phyloP scores from a whole-genome alignment of 1,140 invertebrate genomes.

The Drepana arcuata region DNA sequence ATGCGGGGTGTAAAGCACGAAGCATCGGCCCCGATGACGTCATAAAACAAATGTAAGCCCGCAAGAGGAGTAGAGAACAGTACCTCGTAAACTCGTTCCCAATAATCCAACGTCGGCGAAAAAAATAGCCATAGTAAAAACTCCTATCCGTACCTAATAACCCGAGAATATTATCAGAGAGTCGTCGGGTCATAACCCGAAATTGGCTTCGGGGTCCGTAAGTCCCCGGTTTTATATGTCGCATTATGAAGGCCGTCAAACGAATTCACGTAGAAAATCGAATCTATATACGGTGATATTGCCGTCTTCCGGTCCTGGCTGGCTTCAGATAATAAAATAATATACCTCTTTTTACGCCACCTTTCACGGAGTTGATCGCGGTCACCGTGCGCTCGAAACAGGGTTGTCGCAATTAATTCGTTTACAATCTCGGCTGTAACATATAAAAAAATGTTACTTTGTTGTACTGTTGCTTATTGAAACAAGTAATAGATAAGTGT shows the following conservation, averaged over 20 bases:
- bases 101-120: slow-evolving; percentile 60
- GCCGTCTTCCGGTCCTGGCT: slow-evolving; percentile 52
- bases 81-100: slow-evolving; percentile 52
- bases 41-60: slow-evolving; percentile 53
- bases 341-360: slow-evolving; percentile 52
- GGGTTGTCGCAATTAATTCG: too few species aligned
- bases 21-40: slow-evolving; percentile 20
- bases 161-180: slow-evolving; percentile 64
- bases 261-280: slow-evolving; percentile 72
- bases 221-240: slow-evolving; percentile 71
- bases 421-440: too few species aligned
- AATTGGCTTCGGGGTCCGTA: slow-evolving; percentile 71
- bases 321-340: slow-evolving; percentile 61
- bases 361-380: too few species aligned
- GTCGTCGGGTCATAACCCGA: slow-evolving; percentile 69
- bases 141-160: slow-evolving; percentile 67
- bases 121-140: slow-evolving; percentile 53
- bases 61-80: slow-evolving; percentile 25
- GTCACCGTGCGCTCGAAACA: too few species aligned
- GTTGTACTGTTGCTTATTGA: too few species aligned
- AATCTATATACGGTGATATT: slow-evolving; percentile 71
- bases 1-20: too few species aligned
- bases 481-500: slow-evolving; percentile 9
- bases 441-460: too few species aligned
- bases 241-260: slow-evolving; percentile 72